phyloP scores from a whole-genome alignment of 2,113 vertebrate species.

The Anguilla japonica region DNA sequence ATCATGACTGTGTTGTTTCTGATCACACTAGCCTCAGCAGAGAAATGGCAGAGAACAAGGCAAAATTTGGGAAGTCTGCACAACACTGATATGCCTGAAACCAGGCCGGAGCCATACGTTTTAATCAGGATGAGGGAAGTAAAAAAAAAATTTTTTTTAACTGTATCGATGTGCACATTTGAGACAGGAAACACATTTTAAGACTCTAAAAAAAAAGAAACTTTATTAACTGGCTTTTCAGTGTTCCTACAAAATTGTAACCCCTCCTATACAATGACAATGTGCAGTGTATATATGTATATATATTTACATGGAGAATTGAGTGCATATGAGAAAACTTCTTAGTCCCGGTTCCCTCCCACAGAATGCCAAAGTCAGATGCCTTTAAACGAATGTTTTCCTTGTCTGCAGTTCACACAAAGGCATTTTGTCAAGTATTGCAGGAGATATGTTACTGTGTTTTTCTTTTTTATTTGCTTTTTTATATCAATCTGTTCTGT shows the following conservation, averaged over 20 bases:
- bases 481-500: slow-evolving; percentile 9
- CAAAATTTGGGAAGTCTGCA: not conserved
- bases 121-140: not conserved
- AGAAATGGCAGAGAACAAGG: not conserved
- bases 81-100: not conserved
- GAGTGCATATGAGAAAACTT: slow-evolving; percentile 2
- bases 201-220: not conserved
- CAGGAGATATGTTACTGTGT: not conserved
- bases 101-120: not conserved
- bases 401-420: not conserved
- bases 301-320: slow-evolving; percentile 5
- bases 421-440: not conserved
- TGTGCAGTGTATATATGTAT: slow-evolving; percentile 5
- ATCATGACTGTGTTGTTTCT: too few species aligned
- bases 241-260: not conserved
- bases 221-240: not conserved
- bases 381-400: not conserved
- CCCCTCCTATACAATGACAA: not conserved
- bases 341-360: not conserved
- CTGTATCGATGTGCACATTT: not conserved
- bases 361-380: not conserved
- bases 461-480: not conserved
- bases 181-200: slow-evolving; percentile 9
- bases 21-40: not conserved
- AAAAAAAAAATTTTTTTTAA: not conserved